Evolutionary conservation across 2,888 invertebrate species (phyloP).

Genomic region (Agelastica alni): DNA sequence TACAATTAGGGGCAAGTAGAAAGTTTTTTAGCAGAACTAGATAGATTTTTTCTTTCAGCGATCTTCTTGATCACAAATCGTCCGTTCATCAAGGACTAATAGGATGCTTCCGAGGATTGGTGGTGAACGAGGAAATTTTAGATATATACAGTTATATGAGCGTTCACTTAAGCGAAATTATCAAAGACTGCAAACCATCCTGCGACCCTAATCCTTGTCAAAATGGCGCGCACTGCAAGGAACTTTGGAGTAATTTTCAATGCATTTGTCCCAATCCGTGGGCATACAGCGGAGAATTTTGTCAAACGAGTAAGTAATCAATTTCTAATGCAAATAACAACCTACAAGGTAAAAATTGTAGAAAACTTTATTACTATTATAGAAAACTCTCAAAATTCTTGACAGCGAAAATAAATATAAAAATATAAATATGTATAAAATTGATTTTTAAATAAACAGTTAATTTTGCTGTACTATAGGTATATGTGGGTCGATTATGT

Average conservation of each 20-base stretch:
- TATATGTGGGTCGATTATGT: too few species aligned
- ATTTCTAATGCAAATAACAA: too few species aligned
- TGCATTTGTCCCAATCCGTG: conserved; percentile 91
- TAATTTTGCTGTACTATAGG: too few species aligned
- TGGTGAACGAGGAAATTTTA: conserved; percentile 88
- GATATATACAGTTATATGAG: conserved; percentile 93
- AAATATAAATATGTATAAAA: too few species aligned
- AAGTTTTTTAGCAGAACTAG: too few species aligned
- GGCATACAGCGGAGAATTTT: conserved; percentile 89
- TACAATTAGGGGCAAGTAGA: too few species aligned
- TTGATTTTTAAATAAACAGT: too few species aligned
- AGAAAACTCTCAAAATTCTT: too few species aligned
- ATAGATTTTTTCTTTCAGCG: conserved; percentile 66
- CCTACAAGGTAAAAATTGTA: too few species aligned
- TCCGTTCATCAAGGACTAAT: conserved; percentile 87
- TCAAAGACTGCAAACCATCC: conserved; percentile 90
- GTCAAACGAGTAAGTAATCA: conserved; percentile 77
- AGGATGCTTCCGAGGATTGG: conserved; percentile 90
- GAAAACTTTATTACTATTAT: too few species aligned
- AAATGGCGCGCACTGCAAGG: conserved; percentile 88
- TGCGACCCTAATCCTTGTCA: conserved; percentile 93
- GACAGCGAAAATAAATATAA: too few species aligned
- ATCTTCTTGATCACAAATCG: conserved; percentile 75
- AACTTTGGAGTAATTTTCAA: conserved; percentile 89
- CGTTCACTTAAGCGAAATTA: conserved; percentile 87